Percentiles rank a stretch among this genome's conserved stretches.
Evolutionary conservation across 1,140 invertebrate species (phyloP).

Genomic region (Latrodectus geometricus): DNA sequence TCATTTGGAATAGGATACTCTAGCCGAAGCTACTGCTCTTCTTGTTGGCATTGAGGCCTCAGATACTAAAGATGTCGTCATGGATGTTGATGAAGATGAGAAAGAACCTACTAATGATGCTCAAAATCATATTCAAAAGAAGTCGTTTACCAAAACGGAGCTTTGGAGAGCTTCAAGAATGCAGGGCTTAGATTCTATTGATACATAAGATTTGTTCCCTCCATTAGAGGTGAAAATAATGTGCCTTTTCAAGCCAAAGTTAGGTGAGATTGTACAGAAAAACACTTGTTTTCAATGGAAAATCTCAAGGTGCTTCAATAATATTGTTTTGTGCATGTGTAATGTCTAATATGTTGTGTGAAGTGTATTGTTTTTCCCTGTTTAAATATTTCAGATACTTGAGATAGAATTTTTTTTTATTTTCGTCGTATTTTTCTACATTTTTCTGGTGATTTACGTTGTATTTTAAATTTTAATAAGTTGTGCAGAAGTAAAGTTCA

Average conservation of each 20-base stretch:
- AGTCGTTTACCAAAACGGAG: background rate
- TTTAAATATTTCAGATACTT: too few species aligned
- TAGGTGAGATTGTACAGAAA: constrained; percentile 22
- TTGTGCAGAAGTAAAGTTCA: too few species aligned
- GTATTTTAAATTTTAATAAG: too few species aligned
- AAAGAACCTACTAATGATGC: background rate
- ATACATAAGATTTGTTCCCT: background rate
- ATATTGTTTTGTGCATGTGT: background rate
- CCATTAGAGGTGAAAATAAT: background rate
- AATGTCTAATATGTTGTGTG: background rate
- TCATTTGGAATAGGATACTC: constrained; percentile 67
- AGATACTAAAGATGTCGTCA: constrained; percentile 65
- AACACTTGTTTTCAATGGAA: constrained; percentile 2
- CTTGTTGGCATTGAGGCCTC: constrained; percentile 69
- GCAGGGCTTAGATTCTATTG: constrained; percentile 1
- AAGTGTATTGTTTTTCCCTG: background rate
- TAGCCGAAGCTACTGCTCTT: constrained; percentile 70
- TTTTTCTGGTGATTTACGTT: too few species aligned
- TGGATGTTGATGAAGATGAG: constrained; percentile 65
- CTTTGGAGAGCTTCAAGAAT: constrained; percentile 3
- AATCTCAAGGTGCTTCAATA: constrained; percentile 12
- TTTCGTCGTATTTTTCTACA: too few species aligned
- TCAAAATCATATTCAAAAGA: background rate
- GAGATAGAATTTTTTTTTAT: too few species aligned
- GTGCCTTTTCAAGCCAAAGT: constrained; percentile 54